Percentiles rank a stretch among this genome's conserved stretches.
phyloP scores from a whole-genome alignment of 2,888 invertebrate genomes.

The Aquatica leii region DNA sequence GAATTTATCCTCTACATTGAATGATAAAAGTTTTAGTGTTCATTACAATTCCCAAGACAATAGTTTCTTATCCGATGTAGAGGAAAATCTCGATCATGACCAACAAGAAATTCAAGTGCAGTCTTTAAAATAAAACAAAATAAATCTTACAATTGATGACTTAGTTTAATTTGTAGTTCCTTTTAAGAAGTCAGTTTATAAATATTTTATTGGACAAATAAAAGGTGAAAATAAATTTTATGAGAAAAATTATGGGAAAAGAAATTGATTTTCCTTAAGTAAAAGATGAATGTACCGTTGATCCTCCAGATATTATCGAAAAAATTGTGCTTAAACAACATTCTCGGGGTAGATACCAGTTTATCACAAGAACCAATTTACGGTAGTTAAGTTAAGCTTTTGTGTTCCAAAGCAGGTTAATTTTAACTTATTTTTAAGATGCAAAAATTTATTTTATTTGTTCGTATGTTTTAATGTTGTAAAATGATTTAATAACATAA shows the following conservation, averaged over 20 bases:
- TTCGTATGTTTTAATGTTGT: not conserved
- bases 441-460: not conserved
- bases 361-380: not conserved
- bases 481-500: not conserved
- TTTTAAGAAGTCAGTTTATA: too few relatives aligned
- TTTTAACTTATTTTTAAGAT: not conserved
- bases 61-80: not conserved
- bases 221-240: too few relatives aligned
- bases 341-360: not conserved
- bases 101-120: not conserved
- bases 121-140: not conserved
- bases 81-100: not conserved
- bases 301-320: not conserved
- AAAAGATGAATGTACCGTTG: not conserved
- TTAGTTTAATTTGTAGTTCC: too few relatives aligned
- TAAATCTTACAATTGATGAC: too few relatives aligned
- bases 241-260: too few relatives aligned
- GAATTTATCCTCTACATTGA: too few relatives aligned
- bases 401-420: not conserved
- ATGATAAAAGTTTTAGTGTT: too few relatives aligned
- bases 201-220: too few relatives aligned
- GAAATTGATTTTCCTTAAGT: too few relatives aligned
- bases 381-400: not conserved
- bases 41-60: not conserved
- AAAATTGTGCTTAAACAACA: not conserved